Base-by-base conservation (phyloP, 2,113 vertebrate species). In the Apodemus sylvaticus region DNA sequence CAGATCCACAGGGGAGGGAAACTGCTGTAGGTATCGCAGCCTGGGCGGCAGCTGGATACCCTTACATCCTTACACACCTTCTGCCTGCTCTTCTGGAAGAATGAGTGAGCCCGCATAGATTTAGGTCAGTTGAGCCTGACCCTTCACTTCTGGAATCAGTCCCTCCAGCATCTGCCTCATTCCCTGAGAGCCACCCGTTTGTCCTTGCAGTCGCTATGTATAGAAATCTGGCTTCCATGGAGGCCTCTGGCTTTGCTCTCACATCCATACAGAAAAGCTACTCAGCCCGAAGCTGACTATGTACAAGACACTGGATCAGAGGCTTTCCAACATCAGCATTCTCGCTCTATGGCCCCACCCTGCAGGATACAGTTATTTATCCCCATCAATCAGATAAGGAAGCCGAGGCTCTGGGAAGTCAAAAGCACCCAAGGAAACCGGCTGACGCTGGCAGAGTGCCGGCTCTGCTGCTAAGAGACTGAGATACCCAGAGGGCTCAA, bases 191-290 rank as follows among this genome's bases (percentile, higher is more conserved):
- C 45, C 58, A 93, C 42, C 60, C 68, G 45, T 53, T 89, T 89
- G 53, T 85, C 70, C 55, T 83, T 93, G 20, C n/a, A 76, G 86
- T 9, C 79, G 31, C 29, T 60, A 0, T 60, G 73, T 45, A 66
- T 10, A 82, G 76, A 16, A 22, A 53, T 26, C 26, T 89, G 73
- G 14, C 68, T 53, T 87, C 34, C 85, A 71, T 29, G 66, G 34
- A 89, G 58, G 68, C 20, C 42, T 86, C 83, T 45, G 19, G 45
- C 87, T 94, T 86, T 77, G 53, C 93, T 89, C 53, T 91, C 73
- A 71, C 14, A 74, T 19, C 12, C n/a, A 51, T 29, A 77, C 60
- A 78, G 3, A 78, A 29, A 62, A 82, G 45, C 48, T 66, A 2
- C n/a, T 39, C 58, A 78, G 26, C 77, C 53, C 51, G 83, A 94